A percentile compares a stretch with the other conserved stretches of the same genome.
Conservation (phyloP, 2,888 invertebrate genomes). For the Rotaria socialis region DNA sequence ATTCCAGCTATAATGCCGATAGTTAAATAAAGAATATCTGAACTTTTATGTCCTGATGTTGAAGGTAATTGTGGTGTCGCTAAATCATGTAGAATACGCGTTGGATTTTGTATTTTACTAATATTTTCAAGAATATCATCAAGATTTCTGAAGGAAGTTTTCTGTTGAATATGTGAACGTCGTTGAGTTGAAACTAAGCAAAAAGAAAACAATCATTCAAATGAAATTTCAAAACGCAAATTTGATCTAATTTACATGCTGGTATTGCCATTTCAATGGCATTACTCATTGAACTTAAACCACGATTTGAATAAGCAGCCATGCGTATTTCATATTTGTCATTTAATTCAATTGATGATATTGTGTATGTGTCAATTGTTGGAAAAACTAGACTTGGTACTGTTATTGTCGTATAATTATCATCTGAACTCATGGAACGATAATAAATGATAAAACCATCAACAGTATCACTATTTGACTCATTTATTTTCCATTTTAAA, state of each 20-base stretch:
- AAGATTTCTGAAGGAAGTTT: neutral
- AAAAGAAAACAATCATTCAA: neutral
- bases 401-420: conserved; percentile 40
- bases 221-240: neutral
- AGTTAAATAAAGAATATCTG: conserved; percentile 55
- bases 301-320: conserved; percentile 43
- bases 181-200: neutral
- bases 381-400: conserved; percentile 27
- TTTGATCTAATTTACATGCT: neutral
- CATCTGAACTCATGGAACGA: neutral
- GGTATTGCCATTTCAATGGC: conserved; percentile 38
- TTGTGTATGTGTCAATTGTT: conserved; percentile 39
- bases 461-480: neutral
- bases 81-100: neutral
- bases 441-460: conserved; percentile 45
- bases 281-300: conserved; percentile 44
- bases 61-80: neutral
- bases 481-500: conserved; percentile 41
- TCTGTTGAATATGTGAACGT: neutral
- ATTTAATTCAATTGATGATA: conserved; percentile 36
- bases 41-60: conserved; percentile 45
- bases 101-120: conserved; percentile 13
- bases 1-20: conserved; percentile 56
- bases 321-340: conserved; percentile 43
- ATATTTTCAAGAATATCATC: conserved; percentile 38